Evolutionary conservation across 2,113 vertebrate genomes (phyloP).

Genomic region (Alethe castanea): DNA sequence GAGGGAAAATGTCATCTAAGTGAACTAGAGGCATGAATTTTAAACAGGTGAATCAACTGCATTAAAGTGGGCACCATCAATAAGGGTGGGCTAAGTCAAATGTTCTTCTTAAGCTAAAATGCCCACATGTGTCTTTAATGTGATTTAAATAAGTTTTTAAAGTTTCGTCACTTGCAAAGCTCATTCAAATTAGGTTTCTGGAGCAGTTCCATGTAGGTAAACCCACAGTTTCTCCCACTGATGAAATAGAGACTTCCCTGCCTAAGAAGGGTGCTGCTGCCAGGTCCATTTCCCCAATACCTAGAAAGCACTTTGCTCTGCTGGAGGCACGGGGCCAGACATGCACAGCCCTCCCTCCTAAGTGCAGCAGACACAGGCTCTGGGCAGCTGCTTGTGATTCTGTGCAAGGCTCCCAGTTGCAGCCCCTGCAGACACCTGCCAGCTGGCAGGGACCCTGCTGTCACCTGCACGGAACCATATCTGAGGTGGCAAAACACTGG

Average conservation of each 20-base stretch:
- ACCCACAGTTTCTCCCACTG: not conserved
- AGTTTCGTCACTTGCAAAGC: not conserved
- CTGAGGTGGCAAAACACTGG: not conserved
- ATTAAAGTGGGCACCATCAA: not conserved
- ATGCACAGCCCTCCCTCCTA: accelerated
- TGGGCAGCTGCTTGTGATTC: not conserved
- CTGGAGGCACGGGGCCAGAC: not conserved
- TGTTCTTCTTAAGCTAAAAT: not conserved
- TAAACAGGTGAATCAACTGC: not conserved
- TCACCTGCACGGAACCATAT: accelerated
- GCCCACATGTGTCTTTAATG: not conserved
- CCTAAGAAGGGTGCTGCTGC: not conserved
- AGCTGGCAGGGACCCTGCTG: not conserved
- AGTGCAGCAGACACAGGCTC: not conserved
- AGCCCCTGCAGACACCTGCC: not conserved
- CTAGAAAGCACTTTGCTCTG: not conserved
- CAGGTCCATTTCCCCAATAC: not conserved
- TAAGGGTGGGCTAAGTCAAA: not conserved
- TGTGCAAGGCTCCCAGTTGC: not conserved
- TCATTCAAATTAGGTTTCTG: not conserved
- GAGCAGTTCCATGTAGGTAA: not conserved
- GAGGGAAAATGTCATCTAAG: not conserved
- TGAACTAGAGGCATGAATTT: not conserved
- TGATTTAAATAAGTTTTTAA: not conserved
- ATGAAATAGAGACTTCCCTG: not conserved